A percentile compares a stretch with the other conserved stretches of the same genome.
Evolutionary conservation across 1,140 invertebrate species (phyloP).

Genomic region (Chrysoperla carnea): DNA sequence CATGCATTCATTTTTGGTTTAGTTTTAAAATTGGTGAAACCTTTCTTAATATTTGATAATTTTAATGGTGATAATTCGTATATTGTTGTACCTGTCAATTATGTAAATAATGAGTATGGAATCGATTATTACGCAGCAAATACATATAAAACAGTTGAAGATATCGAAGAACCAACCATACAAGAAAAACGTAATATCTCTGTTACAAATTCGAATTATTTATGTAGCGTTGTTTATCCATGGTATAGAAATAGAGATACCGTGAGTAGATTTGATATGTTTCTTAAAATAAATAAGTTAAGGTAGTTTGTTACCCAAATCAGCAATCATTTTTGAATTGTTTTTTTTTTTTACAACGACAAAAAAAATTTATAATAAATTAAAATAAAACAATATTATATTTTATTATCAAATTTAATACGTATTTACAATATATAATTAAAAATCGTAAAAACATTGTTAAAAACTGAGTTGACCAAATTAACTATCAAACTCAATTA

Average conservation of each 20-base stretch:
- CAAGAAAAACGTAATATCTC: conserved; percentile 39
- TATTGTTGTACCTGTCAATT: conserved; percentile 52
- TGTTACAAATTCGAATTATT: conserved; percentile 36
- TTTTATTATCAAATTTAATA: too few species aligned
- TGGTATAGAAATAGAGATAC: conserved; percentile 58
- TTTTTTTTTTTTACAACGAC: too few species aligned
- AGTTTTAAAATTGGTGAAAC: conserved; percentile 58
- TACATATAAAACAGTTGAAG: conserved; percentile 16
- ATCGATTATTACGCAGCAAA: conserved; percentile 48
- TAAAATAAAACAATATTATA: too few species aligned
- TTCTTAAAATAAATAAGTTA: too few species aligned
- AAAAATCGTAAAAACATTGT: too few species aligned
- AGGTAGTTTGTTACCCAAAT: too few species aligned
- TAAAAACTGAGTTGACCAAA: too few species aligned
- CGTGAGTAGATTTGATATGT: conserved; percentile 9
- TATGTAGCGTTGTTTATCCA: conserved; percentile 63
- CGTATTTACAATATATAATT: too few species aligned
- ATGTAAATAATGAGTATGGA: conserved; percentile 10
- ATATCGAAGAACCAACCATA: conserved; percentile 19
- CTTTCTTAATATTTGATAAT: conserved; percentile 55
- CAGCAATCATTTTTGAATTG: too few species aligned
- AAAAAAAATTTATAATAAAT: too few species aligned
- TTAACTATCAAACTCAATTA: too few species aligned
- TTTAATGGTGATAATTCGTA: conserved; percentile 39
- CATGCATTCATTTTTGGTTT: conserved; percentile 43